Evolutionary conservation across 1,140 invertebrate species (phyloP), one percentile per base, ranked within the genome.

Genomic region (Euura saliciscinereae): DNA sequence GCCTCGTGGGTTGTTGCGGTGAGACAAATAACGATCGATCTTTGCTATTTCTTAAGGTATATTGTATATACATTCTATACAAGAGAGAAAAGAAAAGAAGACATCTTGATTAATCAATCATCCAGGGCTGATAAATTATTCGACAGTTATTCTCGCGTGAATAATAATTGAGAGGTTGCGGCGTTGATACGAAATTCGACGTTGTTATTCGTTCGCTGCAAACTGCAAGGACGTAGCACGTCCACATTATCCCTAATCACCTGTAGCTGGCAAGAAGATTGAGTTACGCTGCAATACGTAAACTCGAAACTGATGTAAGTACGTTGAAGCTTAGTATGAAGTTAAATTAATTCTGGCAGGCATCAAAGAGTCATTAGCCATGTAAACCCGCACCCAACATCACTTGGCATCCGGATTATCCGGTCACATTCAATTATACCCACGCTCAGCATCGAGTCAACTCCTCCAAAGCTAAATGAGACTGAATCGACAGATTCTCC

Each of bases 11-110:
- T 59, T 59, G 51, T 59, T 0, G n/a, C 8, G 51, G 13, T 59
- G 51, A 59, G 51, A 59, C 51, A 59, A 59, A 59, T 59, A 59
- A 59, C 46, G 8, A 59, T 59, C 51, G 51, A 59, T 59, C 51
- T 59, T 59, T 11, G 8, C 5, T 59, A 59, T 59, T 59, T n/a
- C 13, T n/a, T 8, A 59, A 59, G 51, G 51, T 28, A 28, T 28
- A 28, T 28, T 28, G 28, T 28, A 28, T 28, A 28, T 28, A 28
- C 1, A 28, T 28, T 28, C 28, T 1, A 59, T 59, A 59, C 10
- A 11, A 59, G 13, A 11, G 51, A 8, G 51, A 59, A 59, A 59
- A 8, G 13, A n/a, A 59, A 59, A 59, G 13, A 59, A 6, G 51
- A 59, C 13, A 59, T 59, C 3, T 59, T 0, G 51, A 59, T 59